Conservation (phyloP, 2,113 vertebrate species). For the Rhinopithecus roxellana region DNA sequence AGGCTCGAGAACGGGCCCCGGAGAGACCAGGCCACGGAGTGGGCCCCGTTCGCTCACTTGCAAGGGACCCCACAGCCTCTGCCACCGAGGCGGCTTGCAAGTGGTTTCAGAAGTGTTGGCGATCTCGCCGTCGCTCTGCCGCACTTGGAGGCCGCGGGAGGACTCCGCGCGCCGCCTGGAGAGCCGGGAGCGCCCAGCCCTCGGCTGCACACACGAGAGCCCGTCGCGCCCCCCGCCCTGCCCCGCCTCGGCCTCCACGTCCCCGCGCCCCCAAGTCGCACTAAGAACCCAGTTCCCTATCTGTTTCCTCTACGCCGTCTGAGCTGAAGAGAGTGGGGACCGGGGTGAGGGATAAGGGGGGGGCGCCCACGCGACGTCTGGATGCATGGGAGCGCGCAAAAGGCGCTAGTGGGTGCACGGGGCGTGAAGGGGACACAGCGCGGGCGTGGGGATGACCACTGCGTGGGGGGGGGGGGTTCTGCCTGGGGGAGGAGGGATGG, state of each 20-base stretch:
- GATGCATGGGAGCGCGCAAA: neutral
- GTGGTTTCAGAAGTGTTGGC: constrained; percentile 38
- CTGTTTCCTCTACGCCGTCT: neutral
- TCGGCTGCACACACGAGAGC: neutral
- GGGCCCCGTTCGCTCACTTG: constrained; percentile 66
- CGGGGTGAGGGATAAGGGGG: neutral
- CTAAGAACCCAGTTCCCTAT: neutral
- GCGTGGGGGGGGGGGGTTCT: neutral
- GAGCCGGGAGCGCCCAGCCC: neutral
- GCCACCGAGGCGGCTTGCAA: constrained; percentile 46
- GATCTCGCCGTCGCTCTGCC: constrained; percentile 26
- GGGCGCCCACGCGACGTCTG: neutral
- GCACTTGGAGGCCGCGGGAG: constrained; percentile 43
- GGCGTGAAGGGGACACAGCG: neutral
- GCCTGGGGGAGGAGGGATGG: rapidly evolving
- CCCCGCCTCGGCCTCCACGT: neutral
- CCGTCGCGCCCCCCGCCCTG: neutral
- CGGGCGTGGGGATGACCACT: neutral
- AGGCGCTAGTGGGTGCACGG: neutral
- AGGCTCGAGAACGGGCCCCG: constrained; percentile 63
- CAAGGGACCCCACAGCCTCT: constrained; percentile 74
- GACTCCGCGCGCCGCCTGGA: constrained; percentile 5
- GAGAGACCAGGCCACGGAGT: neutral
- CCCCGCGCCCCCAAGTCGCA: neutral
- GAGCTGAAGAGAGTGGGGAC: neutral